Conservation (phyloP, 2,888 invertebrate species). For the Hanleya hanleyi region DNA sequence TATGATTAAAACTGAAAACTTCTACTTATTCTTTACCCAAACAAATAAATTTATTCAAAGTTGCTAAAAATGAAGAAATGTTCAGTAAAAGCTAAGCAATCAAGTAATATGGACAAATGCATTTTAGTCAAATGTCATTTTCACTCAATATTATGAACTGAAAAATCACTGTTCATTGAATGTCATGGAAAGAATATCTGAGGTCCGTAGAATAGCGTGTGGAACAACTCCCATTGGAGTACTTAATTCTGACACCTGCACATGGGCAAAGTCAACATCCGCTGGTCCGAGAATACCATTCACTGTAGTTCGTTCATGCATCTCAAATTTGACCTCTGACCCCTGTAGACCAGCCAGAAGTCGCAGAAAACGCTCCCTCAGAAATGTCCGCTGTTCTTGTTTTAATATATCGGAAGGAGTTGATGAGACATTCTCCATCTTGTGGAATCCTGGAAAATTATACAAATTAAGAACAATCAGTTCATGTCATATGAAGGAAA, state of each 20-base stretch:
- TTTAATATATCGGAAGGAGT: constrained; percentile 31
- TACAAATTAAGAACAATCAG: no score
- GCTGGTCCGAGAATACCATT: constrained; percentile 49
- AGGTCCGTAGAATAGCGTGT: constrained; percentile 58
- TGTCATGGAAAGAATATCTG: constrained; percentile 48
- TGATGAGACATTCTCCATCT: no score
- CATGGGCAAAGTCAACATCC: constrained; percentile 56
- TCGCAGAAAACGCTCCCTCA: constrained; percentile 65
- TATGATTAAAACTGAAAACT: no score
- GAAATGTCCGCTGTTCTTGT: constrained; percentile 59
- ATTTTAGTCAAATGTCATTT: background rate
- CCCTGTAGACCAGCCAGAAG: constrained; percentile 55
- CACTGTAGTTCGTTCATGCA: constrained; percentile 60
- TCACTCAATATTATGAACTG: no score
- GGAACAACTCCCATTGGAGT: constrained; percentile 67
- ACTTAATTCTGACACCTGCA: constrained; percentile 54
- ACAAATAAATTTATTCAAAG: no score
- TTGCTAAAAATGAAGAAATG: no score
- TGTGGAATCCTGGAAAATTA: no score
- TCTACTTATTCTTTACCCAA: no score
- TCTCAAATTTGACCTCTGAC: constrained; percentile 45
- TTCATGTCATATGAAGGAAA: no score
- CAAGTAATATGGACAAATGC: background rate
- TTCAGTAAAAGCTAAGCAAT: no score
- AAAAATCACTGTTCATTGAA: background rate